A percentile compares a stretch with the other conserved stretches of the same genome.
Conservation (phyloP, 2,113 vertebrate species). For the Menidia beryllina region DNA sequence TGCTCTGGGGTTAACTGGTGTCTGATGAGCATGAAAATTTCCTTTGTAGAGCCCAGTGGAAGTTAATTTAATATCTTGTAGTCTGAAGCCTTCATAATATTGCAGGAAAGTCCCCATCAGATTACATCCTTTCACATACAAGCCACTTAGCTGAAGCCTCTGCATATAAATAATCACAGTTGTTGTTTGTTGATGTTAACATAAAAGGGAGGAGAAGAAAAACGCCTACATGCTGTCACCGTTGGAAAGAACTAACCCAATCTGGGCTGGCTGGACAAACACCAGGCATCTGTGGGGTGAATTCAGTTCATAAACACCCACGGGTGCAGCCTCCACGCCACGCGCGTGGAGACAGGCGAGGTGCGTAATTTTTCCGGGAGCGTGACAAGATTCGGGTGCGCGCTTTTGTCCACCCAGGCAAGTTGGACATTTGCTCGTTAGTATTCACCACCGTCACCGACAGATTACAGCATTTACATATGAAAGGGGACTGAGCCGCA, state of each 20-base stretch:
- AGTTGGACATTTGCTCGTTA: constrained; percentile 74
- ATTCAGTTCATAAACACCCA: constrained; percentile 59
- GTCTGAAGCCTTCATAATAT: constrained; percentile 1
- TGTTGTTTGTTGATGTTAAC: constrained; percentile 28
- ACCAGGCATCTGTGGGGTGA: constrained; percentile 32
- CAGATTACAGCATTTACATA: constrained; percentile 86
- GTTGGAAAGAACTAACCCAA: constrained; percentile 60
- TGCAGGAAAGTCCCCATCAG: constrained; percentile 17
- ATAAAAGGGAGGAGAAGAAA: constrained; percentile 4
- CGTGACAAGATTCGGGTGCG: constrained; percentile 20
- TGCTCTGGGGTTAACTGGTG: not conserved
- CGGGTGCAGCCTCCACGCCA: constrained; percentile 5
- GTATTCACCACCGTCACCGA: constrained; percentile 83
- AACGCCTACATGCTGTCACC: constrained; percentile 2
- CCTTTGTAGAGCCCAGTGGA: not conserved
- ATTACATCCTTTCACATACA: constrained; percentile 10
- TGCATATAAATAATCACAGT: constrained; percentile 12
- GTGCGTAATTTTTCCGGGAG: constrained; percentile 53
- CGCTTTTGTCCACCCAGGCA: constrained; percentile 36
- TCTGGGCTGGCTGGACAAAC: constrained; percentile 47
- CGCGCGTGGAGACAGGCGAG: constrained; percentile 13
- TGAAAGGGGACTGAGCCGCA: constrained; percentile 84
- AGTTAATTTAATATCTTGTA: constrained; percentile 21
- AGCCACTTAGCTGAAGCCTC: not conserved
- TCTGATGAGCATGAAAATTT: not conserved